phyloP scores from a whole-genome alignment of 2,888 invertebrate species.

The Caenorhabditis sp. region DNA sequence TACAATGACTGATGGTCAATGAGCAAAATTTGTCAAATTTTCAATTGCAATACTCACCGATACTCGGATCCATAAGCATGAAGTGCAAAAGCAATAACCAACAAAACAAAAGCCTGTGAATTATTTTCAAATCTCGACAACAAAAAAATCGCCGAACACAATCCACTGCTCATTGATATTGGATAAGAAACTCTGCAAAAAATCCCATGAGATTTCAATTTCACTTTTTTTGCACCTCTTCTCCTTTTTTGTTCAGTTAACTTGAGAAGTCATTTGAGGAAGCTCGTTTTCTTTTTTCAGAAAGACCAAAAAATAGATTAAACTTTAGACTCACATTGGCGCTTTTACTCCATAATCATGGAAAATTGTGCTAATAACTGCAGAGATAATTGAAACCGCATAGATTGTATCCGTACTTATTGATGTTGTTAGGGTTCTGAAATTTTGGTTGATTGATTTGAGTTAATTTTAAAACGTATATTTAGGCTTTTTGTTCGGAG shows the following conservation, averaged over 20 bases:
- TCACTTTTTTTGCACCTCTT: too few species aligned
- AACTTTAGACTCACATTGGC: conserved; percentile 75
- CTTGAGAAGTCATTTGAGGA: too few species aligned
- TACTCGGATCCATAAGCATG: conserved; percentile 63
- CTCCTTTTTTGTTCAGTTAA: too few species aligned
- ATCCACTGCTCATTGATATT: conserved; percentile 89
- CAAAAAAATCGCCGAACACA: conserved; percentile 92
- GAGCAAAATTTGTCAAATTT: too few species aligned
- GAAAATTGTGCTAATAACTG: conserved; percentile 86
- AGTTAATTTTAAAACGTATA: not conserved
- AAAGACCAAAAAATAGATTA: too few species aligned
- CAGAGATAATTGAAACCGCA: conserved; percentile 87
- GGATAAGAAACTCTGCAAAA: conserved; percentile 89
- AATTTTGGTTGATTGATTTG: not conserved
- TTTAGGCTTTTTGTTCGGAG: not conserved
- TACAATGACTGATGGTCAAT: too few species aligned
- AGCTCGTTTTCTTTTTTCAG: not conserved
- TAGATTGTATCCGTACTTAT: conserved; percentile 97
- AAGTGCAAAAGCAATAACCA: conserved; percentile 84
- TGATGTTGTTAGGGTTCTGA: conserved; percentile 92
- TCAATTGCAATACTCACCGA: not conserved
- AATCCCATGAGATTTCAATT: too few species aligned
- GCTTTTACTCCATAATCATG: conserved; percentile 89
- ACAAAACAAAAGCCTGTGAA: conserved; percentile 85
- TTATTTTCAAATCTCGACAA: conserved; percentile 88